Evolutionary conservation across 2,888 invertebrate species (phyloP).

Genomic region (Heliconius cydno): DNA sequence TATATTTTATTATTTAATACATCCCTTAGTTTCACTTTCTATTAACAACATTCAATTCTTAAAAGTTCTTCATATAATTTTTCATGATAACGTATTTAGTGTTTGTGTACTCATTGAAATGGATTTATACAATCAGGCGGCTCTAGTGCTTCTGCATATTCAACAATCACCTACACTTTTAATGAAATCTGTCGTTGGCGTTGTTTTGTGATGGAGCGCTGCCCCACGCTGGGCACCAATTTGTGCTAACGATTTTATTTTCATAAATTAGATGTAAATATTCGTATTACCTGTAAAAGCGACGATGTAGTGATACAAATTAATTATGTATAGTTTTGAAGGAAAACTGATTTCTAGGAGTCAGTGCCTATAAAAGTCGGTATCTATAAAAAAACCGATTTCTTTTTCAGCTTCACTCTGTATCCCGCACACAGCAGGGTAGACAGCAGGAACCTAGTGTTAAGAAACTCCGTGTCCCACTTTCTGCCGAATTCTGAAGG

Average conservation of each 20-base stretch:
- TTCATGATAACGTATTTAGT: constrained; percentile 26
- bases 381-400: too few species aligned
- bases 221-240: constrained; percentile 36
- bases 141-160: constrained; percentile 42
- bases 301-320: not conserved
- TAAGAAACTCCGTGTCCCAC: too few species aligned
- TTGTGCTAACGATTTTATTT: constrained; percentile 21
- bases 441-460: too few species aligned
- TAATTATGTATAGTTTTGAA: too few species aligned
- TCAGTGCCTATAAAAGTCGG: too few species aligned
- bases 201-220: constrained; percentile 23
- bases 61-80: not conserved
- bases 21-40: too few species aligned
- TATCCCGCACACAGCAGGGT: too few species aligned
- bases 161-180: constrained; percentile 40
- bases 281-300: not conserved
- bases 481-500: too few species aligned
- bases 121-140: constrained; percentile 44
- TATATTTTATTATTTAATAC: too few species aligned
- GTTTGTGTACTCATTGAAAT: constrained; percentile 39
- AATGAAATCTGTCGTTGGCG: constrained; percentile 41
- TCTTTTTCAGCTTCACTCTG: too few species aligned
- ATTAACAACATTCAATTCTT: not conserved
- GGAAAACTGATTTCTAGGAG: too few species aligned
- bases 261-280: constrained; percentile 10